Conservation (phyloP, 2,797 vertebrate species). For the Geotrypetes seraphini region DNA sequence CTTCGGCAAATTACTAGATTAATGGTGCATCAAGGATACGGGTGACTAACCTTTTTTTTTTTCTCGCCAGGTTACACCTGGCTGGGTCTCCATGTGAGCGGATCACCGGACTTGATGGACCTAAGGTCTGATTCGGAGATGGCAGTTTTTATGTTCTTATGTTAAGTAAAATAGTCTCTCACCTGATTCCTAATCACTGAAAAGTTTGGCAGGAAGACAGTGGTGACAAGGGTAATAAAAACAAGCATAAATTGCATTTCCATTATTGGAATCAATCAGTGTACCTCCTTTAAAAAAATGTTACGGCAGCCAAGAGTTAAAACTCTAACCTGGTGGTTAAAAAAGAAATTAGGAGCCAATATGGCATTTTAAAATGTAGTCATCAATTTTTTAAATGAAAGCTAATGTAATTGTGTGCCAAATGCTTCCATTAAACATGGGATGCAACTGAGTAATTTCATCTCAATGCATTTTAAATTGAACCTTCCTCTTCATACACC, state of each 20-base stretch:
- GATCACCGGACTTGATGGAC: too few relatives aligned
- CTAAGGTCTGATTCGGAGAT: too few relatives aligned
- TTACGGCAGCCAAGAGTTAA: conserved; percentile 21
- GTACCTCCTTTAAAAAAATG: conserved; percentile 23
- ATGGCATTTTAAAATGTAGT: conserved; percentile 45
- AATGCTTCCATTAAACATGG: conserved; percentile 32
- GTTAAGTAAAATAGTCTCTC: too few relatives aligned
- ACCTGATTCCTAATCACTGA: too few relatives aligned
- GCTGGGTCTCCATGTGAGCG: too few relatives aligned
- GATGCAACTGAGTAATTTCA: conserved; percentile 6
- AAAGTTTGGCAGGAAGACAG: conserved; percentile 16
- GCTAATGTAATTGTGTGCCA: conserved; percentile 33
- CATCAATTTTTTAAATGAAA: conserved; percentile 42
- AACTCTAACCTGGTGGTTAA: conserved; percentile 26
- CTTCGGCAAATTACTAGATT: too few relatives aligned
- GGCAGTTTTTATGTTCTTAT: too few relatives aligned
- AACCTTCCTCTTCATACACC: too few relatives aligned
- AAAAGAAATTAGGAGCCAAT: conserved; percentile 31
- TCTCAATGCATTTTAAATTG: background rate
- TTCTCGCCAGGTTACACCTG: too few relatives aligned
- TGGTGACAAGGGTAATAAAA: conserved; percentile 56
- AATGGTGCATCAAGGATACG: too few relatives aligned
- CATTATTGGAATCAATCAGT: conserved; percentile 48
- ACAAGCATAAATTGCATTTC: conserved; percentile 53
- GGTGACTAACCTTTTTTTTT: too few relatives aligned